Base-by-base conservation (phyloP, 2,888 invertebrate genomes). In the Drosophila prolongata region DNA sequence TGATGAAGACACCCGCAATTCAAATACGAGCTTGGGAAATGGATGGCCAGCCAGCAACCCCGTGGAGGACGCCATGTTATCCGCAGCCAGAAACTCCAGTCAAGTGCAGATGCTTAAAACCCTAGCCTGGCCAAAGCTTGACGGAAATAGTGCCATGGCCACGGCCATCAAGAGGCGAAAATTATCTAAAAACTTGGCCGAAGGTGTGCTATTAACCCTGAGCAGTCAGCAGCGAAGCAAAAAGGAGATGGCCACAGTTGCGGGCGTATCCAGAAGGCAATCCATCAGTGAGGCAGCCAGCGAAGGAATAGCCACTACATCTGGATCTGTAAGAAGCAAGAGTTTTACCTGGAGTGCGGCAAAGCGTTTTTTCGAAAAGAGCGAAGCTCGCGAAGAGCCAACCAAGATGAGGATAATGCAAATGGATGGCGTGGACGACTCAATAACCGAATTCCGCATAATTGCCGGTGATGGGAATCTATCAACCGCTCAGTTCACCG, bases 341-440 rank as follows among this genome's bases (percentile, higher is more conserved):
- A 79, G 80, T 24, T 91, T 91, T 54, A 91, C 91, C 0, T 92
- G 92, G 92, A 91, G 90, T 53, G 92, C 92, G 0, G 91, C 92
- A 0, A 92, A 91, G 73, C 86, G 89, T 13, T 91, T 90, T 47
- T 76, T 87, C 10, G 91, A 91, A 34, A 72, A 74, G 49, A 70
- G 16, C 47, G 75, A 79, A 0, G 43, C 46, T 5, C 87, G 84
- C 2, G 89, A 89, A 9, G 77, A 80, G 11, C 57, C 83, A 0
- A 37, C 72, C 6, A 91, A 90, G 47, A 62, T 92, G 14, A 94
- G 93, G 52, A 94, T 95, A 74, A 94, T 94, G 77, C 95, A 95
- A 90, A 91, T 95, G 57, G 95, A 95, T 90, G 95, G 95, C 13
- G 94, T 95, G 3, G 95, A 95, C 76, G 96, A 96, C 77, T 93